Evolutionary conservation across 2,888 invertebrate genomes (phyloP), one percentile per base, ranked within the genome.

Genomic region (Limnephilus lunatus): DNA sequence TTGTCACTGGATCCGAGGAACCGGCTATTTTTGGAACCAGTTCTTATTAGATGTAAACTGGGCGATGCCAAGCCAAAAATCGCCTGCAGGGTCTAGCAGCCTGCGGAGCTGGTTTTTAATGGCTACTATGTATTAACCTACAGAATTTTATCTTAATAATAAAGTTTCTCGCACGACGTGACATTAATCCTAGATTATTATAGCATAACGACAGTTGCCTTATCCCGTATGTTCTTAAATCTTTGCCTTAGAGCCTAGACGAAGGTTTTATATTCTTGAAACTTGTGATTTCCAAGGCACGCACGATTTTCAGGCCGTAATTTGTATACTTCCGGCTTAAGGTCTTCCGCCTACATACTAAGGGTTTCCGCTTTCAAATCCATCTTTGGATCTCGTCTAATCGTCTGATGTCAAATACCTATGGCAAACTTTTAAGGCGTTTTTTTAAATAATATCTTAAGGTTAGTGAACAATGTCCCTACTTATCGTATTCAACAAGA

Each of bases 321-420:
- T 89, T 89, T 89, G 81, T 89, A 80, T 80, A 89, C 88, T 89
- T 89, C 88, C 80, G 32, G 35, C 32, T 31, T 31, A n/a, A 48
- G 30, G n/a, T 31, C 48, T 44, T 44, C 39, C n/a, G 48, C 19
- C 68, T 32, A 81, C 80, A 35, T 53, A 9, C 68, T 48, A 30
- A 14, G n/a, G 39, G 30, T 44, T 86, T 86, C 86, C 86, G 68
- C 44, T 86, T 86, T n/a, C n/a, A 48, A 48, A 86, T 44, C 86
- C 39, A n/a, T 44, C 48, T 30, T 25, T 14, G 48, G 44, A 86
- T 44, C 19, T n/a, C 86, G 3, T 48, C 44, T 39, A 86, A 86
- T 86, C 35, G 48, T 86, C n/a, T 86, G 30, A 68, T n/a, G 68
- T 68, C 25, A 68, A 25, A 68, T n/a, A n/a, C n/a, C n/a, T n/a